Evolutionary conservation across 2,113 vertebrate genomes (phyloP), one percentile per base, ranked within the genome.

Genomic region (Saccopteryx leptura): DNA sequence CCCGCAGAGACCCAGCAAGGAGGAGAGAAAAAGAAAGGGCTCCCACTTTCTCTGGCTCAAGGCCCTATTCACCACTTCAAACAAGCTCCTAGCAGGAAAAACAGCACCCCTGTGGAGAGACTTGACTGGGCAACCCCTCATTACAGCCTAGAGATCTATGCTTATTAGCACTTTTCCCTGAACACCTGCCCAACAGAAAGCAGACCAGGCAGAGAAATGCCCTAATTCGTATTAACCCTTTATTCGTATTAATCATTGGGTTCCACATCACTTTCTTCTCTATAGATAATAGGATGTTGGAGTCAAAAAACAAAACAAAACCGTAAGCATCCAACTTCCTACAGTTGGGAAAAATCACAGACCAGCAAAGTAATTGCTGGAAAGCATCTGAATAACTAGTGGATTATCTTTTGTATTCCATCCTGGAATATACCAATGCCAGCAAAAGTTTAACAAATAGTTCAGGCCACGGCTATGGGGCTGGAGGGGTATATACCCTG

Each of bases 101-200:
- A 52, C 39, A 79, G 58, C 72, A 74, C 81, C 88, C 87, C 92
- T 46, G 18, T 10, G 14, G 87, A 96, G 76, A 94, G 50, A 21
- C 88, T 71, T 4, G 1, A 86, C 19, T 50, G 7, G 9, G 61
- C 54, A 84, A 78, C 65, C 54, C 18, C 75, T 96, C 79, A 72
- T 87, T 90, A 96, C 23, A 48, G 80, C 11, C 60, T 65, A 61
- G 61, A 83, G 63, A 94, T 82, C 31, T 9, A 71, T 60, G 69
- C 71, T 94, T 93, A 90, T 95, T 89, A 97, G 76, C 95, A 75
- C 46, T 71, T 74, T 39, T 68, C 58, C 31, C 80, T 14, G 33
- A 96, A 66, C 87, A 97, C 71, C 88, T 91, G 78, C 52, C 60
- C 69, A 46, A 79, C 39, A 17, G 2, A 21, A 74, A 88, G 81